Evolutionary conservation across 2,797 vertebrate species (phyloP).

Genomic region (Loris lydekkerianus): DNA sequence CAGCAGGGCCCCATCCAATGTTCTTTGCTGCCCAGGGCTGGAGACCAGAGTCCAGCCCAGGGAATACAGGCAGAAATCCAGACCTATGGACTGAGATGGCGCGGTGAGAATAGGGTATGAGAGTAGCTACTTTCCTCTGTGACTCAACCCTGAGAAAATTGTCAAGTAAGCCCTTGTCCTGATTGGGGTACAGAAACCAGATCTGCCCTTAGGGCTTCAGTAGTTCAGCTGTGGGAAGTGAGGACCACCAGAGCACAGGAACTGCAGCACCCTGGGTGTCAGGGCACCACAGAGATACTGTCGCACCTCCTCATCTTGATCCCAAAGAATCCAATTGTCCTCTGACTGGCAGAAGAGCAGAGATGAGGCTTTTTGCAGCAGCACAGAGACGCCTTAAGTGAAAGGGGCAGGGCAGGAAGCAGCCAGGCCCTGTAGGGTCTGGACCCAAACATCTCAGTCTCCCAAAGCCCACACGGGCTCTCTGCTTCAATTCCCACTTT

Average conservation of each 20-base stretch:
- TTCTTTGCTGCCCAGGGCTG: not conserved
- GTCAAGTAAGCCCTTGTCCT: not conserved
- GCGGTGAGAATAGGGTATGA: not conserved
- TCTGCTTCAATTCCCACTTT: not conserved
- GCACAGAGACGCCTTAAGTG: not conserved
- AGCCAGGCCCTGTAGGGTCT: not conserved
- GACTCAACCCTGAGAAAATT: not conserved
- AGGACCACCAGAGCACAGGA: not conserved
- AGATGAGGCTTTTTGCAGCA: not conserved
- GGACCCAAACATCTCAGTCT: not conserved
- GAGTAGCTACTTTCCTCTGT: not conserved
- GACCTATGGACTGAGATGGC: not conserved
- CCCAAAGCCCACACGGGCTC: not conserved
- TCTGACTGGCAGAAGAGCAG: slow-evolving; percentile 11
- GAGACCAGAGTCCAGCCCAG: not conserved
- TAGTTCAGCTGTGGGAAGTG: not conserved
- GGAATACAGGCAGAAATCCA: not conserved
- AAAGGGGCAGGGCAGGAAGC: not conserved
- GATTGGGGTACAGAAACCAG: not conserved
- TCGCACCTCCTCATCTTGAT: not conserved
- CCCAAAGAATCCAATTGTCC: not conserved
- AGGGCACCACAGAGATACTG: not conserved
- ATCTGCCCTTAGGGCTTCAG: not conserved
- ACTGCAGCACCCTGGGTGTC: rapidly evolving
- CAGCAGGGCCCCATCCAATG: not conserved